Evolutionary conservation across 1,140 invertebrate genomes (phyloP).

Genomic region (Drosophila prosaltans): DNA sequence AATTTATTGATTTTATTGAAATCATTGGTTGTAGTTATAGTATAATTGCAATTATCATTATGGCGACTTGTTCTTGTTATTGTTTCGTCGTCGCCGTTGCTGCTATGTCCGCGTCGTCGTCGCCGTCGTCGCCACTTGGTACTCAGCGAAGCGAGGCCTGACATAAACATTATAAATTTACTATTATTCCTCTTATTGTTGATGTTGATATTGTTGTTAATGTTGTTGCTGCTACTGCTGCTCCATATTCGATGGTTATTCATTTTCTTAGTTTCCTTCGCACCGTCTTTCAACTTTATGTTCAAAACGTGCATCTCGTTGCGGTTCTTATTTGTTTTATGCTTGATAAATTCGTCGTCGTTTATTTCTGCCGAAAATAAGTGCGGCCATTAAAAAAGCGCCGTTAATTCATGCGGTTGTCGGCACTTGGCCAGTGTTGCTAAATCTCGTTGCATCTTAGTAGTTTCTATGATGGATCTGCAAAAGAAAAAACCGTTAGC

Average conservation of each 20-base stretch:
- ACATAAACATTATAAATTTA: slow-evolving; percentile 72
- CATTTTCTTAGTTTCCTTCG: slow-evolving; percentile 4
- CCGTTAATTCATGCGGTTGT: slow-evolving; percentile 36
- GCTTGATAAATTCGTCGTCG: slow-evolving; percentile 70
- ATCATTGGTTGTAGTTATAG: slow-evolving; percentile 63
- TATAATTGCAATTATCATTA: slow-evolving; percentile 79
- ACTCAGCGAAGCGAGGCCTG: slow-evolving; percentile 59
- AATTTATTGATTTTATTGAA: slow-evolving; percentile 83
- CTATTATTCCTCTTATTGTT: slow-evolving; percentile 49
- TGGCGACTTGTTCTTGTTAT: slow-evolving; percentile 28
- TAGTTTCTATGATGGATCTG: slow-evolving; percentile 42
- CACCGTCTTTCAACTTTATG: slow-evolving; percentile 41
- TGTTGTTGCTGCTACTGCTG: slow-evolving; percentile 20
- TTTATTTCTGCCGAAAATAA: slow-evolving; percentile 36
- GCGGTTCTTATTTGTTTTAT: slow-evolving; percentile 34
- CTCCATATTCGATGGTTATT: slow-evolving; percentile 21
- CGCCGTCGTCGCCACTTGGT: slow-evolving; percentile 65
- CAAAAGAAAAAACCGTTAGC: slow-evolving; percentile 14
- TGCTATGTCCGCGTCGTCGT: slow-evolving; percentile 26
- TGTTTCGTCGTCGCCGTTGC: slow-evolving; percentile 25
- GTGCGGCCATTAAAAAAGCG: slow-evolving; percentile 35
- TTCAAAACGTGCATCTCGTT: slow-evolving; percentile 72
- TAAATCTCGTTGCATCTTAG: slow-evolving; percentile 30
- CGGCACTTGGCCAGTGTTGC: slow-evolving; percentile 43
- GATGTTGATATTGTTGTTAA: slow-evolving; percentile 22